These are phyloP conservation scores for Engystomops pustulosus DNA, from an alignment of 2,113 vertebrate species.

Conservation along the genomic window DNA sequence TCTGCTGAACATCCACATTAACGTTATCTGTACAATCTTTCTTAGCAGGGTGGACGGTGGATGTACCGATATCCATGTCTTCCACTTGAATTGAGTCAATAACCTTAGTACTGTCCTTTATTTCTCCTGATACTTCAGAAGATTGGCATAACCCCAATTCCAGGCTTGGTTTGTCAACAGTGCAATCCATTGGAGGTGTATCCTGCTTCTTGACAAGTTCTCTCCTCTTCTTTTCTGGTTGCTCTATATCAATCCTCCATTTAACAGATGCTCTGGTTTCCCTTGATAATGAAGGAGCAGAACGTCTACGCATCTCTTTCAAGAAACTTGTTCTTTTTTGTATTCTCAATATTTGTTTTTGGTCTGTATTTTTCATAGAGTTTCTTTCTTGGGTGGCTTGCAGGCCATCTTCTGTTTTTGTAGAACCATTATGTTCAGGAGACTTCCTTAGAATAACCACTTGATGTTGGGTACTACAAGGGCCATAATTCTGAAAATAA, in stretches of 20 bases:
- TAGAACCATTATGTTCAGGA: neutral
- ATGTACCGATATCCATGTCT: neutral
- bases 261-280: constrained; percentile 5
- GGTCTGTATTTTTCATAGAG: neutral
- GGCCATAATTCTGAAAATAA: constrained; percentile 4
- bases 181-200: constrained; percentile 5
- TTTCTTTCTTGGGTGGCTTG: neutral
- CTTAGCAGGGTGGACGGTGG: neutral
- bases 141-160: neutral
- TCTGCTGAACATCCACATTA: neutral
- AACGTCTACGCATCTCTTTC: constrained; percentile 56
- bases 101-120: neutral
- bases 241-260: neutral
- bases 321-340: neutral
- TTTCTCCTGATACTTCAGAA: neutral
- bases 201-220: neutral
- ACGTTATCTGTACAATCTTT: neutral
- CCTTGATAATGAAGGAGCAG: neutral
- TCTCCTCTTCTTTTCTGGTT: neutral
- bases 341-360: constrained; percentile 1
- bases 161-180: neutral
- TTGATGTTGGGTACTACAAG: neutral
- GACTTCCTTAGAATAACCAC: neutral
- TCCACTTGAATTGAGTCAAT: neutral
- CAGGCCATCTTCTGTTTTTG: neutral